A percentile compares a stretch with the other conserved stretches of the same genome.
Evolutionary conservation across 2,888 invertebrate genomes (phyloP).

Genomic region (Parnassius smintheus): DNA sequence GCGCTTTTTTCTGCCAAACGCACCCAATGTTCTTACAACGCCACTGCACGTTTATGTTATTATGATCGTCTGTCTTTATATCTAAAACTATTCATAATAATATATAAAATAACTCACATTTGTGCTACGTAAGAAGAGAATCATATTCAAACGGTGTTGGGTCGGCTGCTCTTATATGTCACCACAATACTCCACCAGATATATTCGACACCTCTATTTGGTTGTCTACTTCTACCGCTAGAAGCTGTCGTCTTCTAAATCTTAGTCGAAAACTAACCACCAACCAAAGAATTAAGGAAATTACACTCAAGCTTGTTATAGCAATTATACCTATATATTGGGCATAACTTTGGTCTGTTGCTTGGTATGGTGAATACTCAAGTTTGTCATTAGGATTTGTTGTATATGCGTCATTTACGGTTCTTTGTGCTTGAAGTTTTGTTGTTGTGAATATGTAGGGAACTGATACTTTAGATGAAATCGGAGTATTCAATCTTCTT

Average conservation of each 20-base stretch:
- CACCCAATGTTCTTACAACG: no score
- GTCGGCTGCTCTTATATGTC: slow-evolving; percentile 83
- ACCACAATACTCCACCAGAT: slow-evolving; percentile 86
- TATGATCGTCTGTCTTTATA: no score
- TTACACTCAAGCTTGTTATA: slow-evolving; percentile 77
- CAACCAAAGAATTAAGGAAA: slow-evolving; percentile 76
- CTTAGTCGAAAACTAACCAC: slow-evolving; percentile 65
- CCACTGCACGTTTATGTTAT: no score
- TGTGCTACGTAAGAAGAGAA: slow-evolving; percentile 78
- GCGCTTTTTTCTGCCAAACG: no score
- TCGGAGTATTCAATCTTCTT: slow-evolving; percentile 65
- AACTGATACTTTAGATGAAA: slow-evolving; percentile 31
- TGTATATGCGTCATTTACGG: slow-evolving; percentile 44
- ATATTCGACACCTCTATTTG: slow-evolving; percentile 83
- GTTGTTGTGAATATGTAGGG: slow-evolving; percentile 34
- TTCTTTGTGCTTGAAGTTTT: slow-evolving; percentile 39
- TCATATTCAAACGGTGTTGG: slow-evolving; percentile 81
- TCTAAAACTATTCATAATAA: background rate
- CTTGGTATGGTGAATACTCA: slow-evolving; percentile 65
- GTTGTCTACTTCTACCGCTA: slow-evolving; percentile 54
- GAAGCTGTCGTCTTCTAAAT: slow-evolving; percentile 60
- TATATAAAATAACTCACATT: slow-evolving; percentile 56
- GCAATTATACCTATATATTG: slow-evolving; percentile 80
- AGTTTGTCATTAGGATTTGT: slow-evolving; percentile 57
- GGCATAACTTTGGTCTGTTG: slow-evolving; percentile 54